Evolutionary conservation across 2,888 invertebrate genomes (phyloP).

Genomic region (Lasioglossum figueresi): DNA sequence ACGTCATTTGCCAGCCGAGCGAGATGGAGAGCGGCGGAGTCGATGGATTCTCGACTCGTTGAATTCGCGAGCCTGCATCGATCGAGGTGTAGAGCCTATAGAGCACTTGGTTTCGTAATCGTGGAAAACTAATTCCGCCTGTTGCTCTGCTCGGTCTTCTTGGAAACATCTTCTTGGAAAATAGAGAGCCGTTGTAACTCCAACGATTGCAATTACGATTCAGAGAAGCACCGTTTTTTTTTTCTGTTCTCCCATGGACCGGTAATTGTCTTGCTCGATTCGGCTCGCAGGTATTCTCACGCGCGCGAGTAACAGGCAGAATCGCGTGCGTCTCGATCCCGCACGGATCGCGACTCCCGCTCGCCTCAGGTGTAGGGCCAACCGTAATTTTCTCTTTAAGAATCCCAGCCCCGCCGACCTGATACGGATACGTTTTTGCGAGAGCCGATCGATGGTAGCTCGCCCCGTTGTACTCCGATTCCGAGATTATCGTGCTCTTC

Average conservation of each 20-base stretch:
- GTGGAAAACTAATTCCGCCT: neutral
- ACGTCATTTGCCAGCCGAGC: neutral
- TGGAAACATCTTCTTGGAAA: neutral
- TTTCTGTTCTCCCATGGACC: neutral
- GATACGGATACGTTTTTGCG: neutral
- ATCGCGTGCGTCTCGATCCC: constrained; percentile 18
- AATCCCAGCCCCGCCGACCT: neutral
- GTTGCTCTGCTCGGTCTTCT: neutral
- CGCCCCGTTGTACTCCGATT: neutral
- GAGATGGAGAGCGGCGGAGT: neutral
- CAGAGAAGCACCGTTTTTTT: neutral
- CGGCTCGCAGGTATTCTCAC: constrained; percentile 29
- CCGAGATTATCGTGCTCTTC: constrained; percentile 1
- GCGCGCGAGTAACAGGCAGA: neutral
- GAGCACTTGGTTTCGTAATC: neutral
- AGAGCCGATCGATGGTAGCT: neutral
- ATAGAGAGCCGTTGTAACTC: neutral
- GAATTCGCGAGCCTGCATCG: neutral
- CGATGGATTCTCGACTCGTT: neutral
- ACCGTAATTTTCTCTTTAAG: constrained; percentile 9
- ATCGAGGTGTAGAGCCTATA: neutral
- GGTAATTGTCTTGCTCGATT: constrained; percentile 24
- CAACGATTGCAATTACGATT: neutral
- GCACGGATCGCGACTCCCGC: neutral
- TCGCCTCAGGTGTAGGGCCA: constrained; percentile 2